A percentile compares a stretch with the other conserved stretches of the same genome.
phyloP scores from a whole-genome alignment of 2,888 invertebrate species.

The Sicus ferrugineus region DNA sequence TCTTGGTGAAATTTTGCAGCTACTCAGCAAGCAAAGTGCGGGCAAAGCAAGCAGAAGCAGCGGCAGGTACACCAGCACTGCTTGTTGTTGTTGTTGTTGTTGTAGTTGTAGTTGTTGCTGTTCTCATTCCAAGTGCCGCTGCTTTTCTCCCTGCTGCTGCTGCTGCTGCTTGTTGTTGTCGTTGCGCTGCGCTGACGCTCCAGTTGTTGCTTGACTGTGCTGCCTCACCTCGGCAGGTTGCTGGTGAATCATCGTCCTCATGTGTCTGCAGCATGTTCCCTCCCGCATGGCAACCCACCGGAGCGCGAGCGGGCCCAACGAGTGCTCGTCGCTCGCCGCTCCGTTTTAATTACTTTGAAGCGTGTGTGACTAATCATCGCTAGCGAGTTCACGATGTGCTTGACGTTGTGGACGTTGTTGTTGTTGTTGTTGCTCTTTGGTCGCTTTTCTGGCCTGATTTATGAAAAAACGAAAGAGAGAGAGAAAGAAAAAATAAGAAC shows the following conservation, averaged over 20 bases:
- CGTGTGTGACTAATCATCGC: conserved; percentile 23
- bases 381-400: conserved; percentile 14
- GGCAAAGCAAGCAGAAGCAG: too few species aligned
- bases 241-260: too few species aligned
- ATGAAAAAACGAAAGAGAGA: background rate
- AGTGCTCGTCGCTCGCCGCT: conserved; percentile 8
- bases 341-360: conserved; percentile 20
- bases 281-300: conserved; percentile 1
- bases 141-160: background rate
- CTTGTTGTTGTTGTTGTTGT: background rate
- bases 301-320: background rate
- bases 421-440: background rate
- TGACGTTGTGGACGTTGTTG: background rate
- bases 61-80: too few species aligned
- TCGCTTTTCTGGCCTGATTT: background rate
- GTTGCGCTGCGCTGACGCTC: background rate
- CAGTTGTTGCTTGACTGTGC: background rate
- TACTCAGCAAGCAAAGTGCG: too few species aligned
- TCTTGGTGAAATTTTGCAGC: background rate
- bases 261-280: too few species aligned
- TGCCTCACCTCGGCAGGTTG: background rate
- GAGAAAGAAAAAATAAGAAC: background rate
- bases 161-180: background rate
- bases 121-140: background rate
- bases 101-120: background rate